These are phyloP conservation scores for Serrognathus titanus DNA, from an alignment of 2,888 invertebrate species.

Conservation along the genomic window DNA sequence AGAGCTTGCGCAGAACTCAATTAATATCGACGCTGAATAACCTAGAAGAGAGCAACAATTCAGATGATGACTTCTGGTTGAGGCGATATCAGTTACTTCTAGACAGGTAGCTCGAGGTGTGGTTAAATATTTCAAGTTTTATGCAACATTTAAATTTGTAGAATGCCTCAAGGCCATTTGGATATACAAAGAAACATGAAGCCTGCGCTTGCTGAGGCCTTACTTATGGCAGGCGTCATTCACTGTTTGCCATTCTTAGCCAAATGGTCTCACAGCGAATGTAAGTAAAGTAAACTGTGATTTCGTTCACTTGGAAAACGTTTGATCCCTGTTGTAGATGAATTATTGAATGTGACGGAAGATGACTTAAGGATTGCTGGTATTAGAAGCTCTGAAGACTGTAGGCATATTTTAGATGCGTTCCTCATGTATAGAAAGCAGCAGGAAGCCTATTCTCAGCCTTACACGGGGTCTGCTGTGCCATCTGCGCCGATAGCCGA, in stretches of 20 bases:
- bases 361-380: constrained; percentile 59
- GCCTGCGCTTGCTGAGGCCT: constrained; percentile 63
- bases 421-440: constrained; percentile 12
- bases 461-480: not conserved
- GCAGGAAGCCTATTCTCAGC: not conserved
- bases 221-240: constrained; percentile 69
- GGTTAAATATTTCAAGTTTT: not conserved
- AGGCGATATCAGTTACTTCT: constrained; percentile 79
- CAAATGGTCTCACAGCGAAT: constrained; percentile 55
- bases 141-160: constrained; percentile 19
- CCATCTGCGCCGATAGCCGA: constrained; percentile 26
- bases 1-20: constrained; percentile 62
- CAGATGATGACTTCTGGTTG: constrained; percentile 66
- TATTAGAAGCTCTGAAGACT: constrained; percentile 55
- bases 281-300: constrained; percentile 32
- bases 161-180: constrained; percentile 60
- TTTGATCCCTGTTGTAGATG: constrained; percentile 25
- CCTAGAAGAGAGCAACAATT: constrained; percentile 62
- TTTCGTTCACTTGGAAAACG: not conserved
- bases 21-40: constrained; percentile 65
- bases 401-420: constrained; percentile 61
- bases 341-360: constrained; percentile 53
- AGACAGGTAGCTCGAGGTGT: constrained; percentile 51
- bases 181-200: constrained; percentile 62
- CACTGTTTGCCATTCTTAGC: constrained; percentile 75